Percentiles rank a stretch among this genome's conserved stretches.
phyloP scores from a whole-genome alignment of 1,140 invertebrate genomes.

The Hylaeus anthracinus region DNA sequence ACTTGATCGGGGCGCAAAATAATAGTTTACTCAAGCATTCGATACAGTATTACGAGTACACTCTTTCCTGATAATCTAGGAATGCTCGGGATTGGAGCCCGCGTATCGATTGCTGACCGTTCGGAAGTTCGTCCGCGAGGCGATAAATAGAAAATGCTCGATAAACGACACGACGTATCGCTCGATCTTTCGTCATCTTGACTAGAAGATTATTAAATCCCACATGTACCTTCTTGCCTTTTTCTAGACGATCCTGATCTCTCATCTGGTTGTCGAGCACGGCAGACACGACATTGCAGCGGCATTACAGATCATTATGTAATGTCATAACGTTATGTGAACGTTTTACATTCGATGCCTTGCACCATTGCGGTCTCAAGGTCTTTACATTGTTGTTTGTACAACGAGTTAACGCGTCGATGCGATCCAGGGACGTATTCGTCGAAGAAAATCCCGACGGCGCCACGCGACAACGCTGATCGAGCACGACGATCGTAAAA shows the following conservation, averaged over 20 bases:
- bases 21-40: too few relatives aligned
- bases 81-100: not conserved
- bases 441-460: slow-evolving; percentile 45
- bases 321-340: slow-evolving; percentile 71
- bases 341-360: slow-evolving; percentile 75
- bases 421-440: slow-evolving; percentile 66
- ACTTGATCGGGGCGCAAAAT: too few relatives aligned
- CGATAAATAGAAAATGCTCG: slow-evolving; percentile 37
- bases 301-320: slow-evolving; percentile 73
- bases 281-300: slow-evolving; percentile 53
- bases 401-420: slow-evolving; percentile 71
- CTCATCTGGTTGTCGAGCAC: slow-evolving; percentile 44
- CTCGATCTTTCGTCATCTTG: slow-evolving; percentile 42
- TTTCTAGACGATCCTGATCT: slow-evolving; percentile 54
- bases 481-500: not conserved
- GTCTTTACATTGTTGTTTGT: slow-evolving; percentile 79
- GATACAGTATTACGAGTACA: too few relatives aligned
- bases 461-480: not conserved
- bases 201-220: slow-evolving; percentile 31
- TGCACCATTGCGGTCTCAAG: slow-evolving; percentile 74
- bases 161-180: slow-evolving; percentile 35
- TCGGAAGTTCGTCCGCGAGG: slow-evolving; percentile 5
- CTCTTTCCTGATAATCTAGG: too few relatives aligned
- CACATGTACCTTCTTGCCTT: slow-evolving; percentile 21
- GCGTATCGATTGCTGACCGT: slow-evolving; percentile 30